Evolutionary conservation across 2,797 vertebrate species (phyloP).

Genomic region (Melanotaenia parkinsoni): DNA sequence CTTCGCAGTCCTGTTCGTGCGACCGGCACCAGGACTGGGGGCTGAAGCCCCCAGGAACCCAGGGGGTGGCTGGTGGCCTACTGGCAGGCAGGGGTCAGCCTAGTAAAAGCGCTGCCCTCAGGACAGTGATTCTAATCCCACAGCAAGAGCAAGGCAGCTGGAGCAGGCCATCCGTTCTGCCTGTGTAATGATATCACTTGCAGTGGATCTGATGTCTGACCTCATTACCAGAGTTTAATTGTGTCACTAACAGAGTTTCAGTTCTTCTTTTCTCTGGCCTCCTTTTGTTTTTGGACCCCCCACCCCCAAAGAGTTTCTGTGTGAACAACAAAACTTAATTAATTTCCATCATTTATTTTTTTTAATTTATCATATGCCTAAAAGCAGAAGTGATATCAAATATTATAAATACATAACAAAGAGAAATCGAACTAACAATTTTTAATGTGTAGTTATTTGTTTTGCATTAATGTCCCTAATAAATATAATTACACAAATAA

Average conservation of each 20-base stretch:
- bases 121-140: constrained; percentile 86
- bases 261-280: constrained; percentile 91
- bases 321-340: constrained; percentile 84
- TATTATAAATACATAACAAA: background rate
- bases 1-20: constrained; percentile 77
- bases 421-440: background rate
- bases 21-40: constrained; percentile 69
- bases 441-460: background rate
- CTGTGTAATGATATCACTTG: constrained; percentile 97
- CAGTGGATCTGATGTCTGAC: constrained; percentile 97
- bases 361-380: constrained; percentile 73
- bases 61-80: constrained; percentile 69
- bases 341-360: constrained; percentile 80
- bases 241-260: constrained; percentile 96
- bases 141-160: constrained; percentile 87
- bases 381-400: background rate
- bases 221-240: constrained; percentile 99
- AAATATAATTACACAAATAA: background rate
- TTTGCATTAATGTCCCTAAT: background rate
- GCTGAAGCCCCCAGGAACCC: constrained; percentile 63
- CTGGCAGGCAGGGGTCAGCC: constrained; percentile 77
- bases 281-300: constrained; percentile 90
- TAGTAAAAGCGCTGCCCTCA: constrained; percentile 76
- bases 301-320: constrained; percentile 87
- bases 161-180: constrained; percentile 87